Evolutionary conservation across 2,888 invertebrate species (phyloP).

Genomic region (Cetonia aurata): DNA sequence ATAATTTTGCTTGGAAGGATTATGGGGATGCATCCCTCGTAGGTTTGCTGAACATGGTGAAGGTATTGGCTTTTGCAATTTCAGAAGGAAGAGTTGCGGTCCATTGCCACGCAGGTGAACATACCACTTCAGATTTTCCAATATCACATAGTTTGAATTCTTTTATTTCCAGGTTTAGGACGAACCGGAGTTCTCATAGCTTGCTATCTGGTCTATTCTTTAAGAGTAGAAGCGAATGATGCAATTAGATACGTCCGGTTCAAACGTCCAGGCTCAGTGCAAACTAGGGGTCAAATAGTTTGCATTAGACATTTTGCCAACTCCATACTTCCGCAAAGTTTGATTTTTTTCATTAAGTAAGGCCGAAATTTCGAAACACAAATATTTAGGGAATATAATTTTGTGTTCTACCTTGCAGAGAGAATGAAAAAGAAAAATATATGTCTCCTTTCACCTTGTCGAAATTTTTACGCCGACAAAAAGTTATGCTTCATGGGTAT

Average conservation of each 20-base stretch:
- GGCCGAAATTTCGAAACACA: constrained; percentile 50
- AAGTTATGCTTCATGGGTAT: constrained; percentile 80
- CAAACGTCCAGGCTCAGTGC: constrained; percentile 83
- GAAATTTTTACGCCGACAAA: constrained; percentile 79
- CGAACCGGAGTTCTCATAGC: constrained; percentile 90
- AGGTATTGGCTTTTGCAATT: constrained; percentile 87
- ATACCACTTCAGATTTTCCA: background rate
- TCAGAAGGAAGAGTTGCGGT: constrained; percentile 86
- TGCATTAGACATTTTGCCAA: constrained; percentile 87
- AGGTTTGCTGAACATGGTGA: constrained; percentile 89
- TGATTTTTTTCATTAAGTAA: constrained; percentile 80
- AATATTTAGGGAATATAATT: background rate
- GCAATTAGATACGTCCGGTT: constrained; percentile 84
- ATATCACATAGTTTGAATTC: background rate
- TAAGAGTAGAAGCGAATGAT: constrained; percentile 81
- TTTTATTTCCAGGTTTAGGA: constrained; percentile 74
- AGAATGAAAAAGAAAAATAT: constrained; percentile 66
- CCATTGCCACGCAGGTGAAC: constrained; percentile 88
- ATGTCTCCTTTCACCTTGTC: constrained; percentile 76
- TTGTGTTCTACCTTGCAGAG: no score
- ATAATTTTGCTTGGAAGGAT: constrained; percentile 91
- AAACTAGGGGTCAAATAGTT: constrained; percentile 85
- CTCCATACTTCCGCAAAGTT: constrained; percentile 81
- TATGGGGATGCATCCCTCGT: constrained; percentile 84
- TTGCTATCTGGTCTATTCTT: constrained; percentile 85